Conservation (phyloP, 2,113 vertebrate species). For the Pachyramphus minor region DNA sequence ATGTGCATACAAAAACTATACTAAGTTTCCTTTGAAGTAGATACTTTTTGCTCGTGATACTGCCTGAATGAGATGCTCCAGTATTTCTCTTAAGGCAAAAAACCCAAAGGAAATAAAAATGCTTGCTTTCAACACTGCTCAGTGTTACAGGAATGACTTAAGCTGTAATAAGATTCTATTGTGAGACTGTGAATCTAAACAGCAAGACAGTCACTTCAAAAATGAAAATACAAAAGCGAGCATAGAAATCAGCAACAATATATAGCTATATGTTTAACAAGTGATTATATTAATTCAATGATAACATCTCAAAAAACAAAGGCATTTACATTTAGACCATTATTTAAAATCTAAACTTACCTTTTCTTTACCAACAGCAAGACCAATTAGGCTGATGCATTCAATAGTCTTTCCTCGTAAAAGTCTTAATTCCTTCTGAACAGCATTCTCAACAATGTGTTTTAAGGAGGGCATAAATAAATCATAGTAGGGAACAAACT, state of each 20-base stretch:
- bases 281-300: neutral
- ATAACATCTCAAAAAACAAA: neutral
- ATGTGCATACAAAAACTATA: neutral
- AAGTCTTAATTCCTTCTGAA: conserved; percentile 95
- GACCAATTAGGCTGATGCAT: conserved; percentile 97
- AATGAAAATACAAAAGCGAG: neutral
- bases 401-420: conserved; percentile 96
- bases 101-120: neutral
- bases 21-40: neutral
- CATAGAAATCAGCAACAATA: neutral
- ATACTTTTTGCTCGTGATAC: neutral
- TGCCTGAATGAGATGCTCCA: neutral
- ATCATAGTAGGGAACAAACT: conserved; percentile 97
- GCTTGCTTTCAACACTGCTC: neutral
- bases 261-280: neutral
- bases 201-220: neutral
- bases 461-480: conserved; percentile 97
- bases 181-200: neutral
- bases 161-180: neutral
- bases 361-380: conserved; percentile 98
- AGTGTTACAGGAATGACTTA: neutral
- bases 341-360: conserved; percentile 61
- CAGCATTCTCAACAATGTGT: conserved; percentile 95
- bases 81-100: neutral
- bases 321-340: neutral